These are phyloP conservation scores for Meliscaeva auricollis DNA, from an alignment of 2,888 invertebrate genomes.

Conservation along the genomic window DNA sequence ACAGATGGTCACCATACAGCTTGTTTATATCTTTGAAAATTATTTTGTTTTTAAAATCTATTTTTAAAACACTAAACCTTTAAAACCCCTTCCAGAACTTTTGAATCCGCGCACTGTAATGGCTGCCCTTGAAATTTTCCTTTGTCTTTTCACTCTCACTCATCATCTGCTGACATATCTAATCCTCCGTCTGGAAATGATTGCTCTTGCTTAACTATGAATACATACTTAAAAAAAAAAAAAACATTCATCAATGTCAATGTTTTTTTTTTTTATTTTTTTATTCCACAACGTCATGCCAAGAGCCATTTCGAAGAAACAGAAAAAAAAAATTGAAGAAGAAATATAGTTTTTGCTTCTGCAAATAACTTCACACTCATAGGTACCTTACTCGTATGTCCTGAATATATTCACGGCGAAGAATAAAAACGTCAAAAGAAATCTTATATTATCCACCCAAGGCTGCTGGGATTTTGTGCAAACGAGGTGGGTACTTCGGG, in stretches of 20 bases:
- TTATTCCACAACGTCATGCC: neutral
- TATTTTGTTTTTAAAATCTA: neutral
- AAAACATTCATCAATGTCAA: slow-evolving; percentile 49
- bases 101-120: neutral
- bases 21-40: neutral
- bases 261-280: neutral
- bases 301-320: too few relatives aligned
- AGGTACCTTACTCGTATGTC: neutral
- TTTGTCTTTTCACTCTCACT: slow-evolving; percentile 14
- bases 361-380: slow-evolving; percentile 23
- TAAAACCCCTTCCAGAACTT: slow-evolving; percentile 1
- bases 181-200: slow-evolving; percentile 44
- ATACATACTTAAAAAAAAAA: too few relatives aligned
- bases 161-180: slow-evolving; percentile 15
- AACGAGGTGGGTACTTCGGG: slow-evolving; percentile 29
- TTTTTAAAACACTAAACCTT: slow-evolving; percentile 3
- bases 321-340: neutral
- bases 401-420: neutral
- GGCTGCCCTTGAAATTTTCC: slow-evolving; percentile 39
- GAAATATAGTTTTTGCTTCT: neutral
- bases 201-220: slow-evolving; percentile 53
- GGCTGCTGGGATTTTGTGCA: slow-evolving; percentile 11
- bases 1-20: neutral
- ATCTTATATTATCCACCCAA: slow-evolving; percentile 7
- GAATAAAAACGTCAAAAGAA: slow-evolving; percentile 29